Percentiles rank a stretch among this genome's conserved stretches.
phyloP scores from a whole-genome alignment of 2,113 vertebrate genomes.

The Synchiropus splendidus region DNA sequence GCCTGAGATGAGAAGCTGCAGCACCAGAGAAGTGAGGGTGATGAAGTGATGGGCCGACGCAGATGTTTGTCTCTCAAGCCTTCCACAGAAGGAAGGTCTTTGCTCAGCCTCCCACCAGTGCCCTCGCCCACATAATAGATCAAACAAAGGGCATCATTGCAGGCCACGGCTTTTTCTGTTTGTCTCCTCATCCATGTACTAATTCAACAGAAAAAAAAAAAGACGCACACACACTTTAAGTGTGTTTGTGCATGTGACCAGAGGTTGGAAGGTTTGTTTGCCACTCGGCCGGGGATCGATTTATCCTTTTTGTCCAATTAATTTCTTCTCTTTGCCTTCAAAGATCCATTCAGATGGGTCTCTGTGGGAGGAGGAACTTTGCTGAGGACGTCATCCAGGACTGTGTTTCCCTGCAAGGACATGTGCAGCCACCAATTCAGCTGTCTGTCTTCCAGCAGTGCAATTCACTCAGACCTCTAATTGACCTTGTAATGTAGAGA shows the following conservation, averaged over 20 bases:
- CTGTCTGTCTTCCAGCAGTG: slow-evolving; percentile 17
- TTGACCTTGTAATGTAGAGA: slow-evolving; percentile 28
- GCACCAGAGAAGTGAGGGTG: too few species aligned
- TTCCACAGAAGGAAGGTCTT: slow-evolving; percentile 23
- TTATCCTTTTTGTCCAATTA: slow-evolving; percentile 71
- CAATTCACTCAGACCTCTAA: slow-evolving; percentile 23
- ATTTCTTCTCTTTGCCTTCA: slow-evolving; percentile 61
- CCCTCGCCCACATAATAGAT: slow-evolving; percentile 46
- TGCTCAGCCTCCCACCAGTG: slow-evolving; percentile 1
- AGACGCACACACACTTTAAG: slow-evolving; percentile 39
- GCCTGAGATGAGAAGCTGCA: slow-evolving; percentile 30
- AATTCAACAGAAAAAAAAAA: slow-evolving; percentile 64
- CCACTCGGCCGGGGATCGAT: slow-evolving; percentile 67
- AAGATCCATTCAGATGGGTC: slow-evolving; percentile 63
- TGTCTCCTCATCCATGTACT: slow-evolving; percentile 56
- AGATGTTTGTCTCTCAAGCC: slow-evolving; percentile 42
- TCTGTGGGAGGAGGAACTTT: slow-evolving; percentile 59
- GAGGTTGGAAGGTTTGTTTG: slow-evolving; percentile 66
- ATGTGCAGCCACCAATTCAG: slow-evolving; percentile 19
- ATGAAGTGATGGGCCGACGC: too few species aligned
- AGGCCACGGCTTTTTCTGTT: slow-evolving; percentile 66
- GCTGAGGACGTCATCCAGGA: slow-evolving; percentile 29
- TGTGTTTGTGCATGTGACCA: slow-evolving; percentile 26
- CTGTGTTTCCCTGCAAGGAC: slow-evolving; percentile 44
- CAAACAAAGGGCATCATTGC: slow-evolving; percentile 71